phyloP scores from a whole-genome alignment of 2,113 vertebrate species.

The Sinocyclocheilus anshuiensis region DNA sequence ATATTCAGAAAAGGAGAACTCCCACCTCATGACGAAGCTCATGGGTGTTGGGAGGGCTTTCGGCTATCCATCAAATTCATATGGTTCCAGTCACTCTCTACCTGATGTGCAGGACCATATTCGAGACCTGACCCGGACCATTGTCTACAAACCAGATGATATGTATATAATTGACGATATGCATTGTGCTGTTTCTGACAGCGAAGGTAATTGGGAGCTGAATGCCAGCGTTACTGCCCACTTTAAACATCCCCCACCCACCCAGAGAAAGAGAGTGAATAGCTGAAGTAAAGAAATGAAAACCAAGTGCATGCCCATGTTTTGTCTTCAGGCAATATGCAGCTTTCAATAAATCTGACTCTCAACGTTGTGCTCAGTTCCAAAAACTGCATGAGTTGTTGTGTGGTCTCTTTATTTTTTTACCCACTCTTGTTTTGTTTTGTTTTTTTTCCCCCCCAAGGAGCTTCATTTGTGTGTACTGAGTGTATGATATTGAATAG shows the following conservation, averaged over 20 bases:
- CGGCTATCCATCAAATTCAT: slow-evolving; percentile 84
- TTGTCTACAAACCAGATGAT: slow-evolving; percentile 94
- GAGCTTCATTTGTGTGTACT: slow-evolving; percentile 59
- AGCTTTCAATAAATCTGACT: slow-evolving; percentile 72
- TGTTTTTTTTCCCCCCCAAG: slow-evolving; percentile 41
- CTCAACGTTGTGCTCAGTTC: slow-evolving; percentile 67
- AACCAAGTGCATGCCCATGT: slow-evolving; percentile 75
- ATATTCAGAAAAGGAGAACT: slow-evolving; percentile 92
- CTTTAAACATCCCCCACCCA: slow-evolving; percentile 80
- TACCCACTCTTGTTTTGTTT: slow-evolving; percentile 42
- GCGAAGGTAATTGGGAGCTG: slow-evolving; percentile 96
- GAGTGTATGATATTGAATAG: slow-evolving; percentile 43
- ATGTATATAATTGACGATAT: slow-evolving; percentile 96
- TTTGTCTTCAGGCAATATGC: slow-evolving; percentile 66
- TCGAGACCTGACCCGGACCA: slow-evolving; percentile 90
- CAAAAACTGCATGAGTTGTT: slow-evolving; percentile 55
- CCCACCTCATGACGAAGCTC: slow-evolving; percentile 82
- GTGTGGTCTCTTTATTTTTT: slow-evolving; percentile 63
- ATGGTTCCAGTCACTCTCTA: slow-evolving; percentile 98
- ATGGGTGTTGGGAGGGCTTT: slow-evolving; percentile 79
- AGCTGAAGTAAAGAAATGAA: slow-evolving; percentile 67
- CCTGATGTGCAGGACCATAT: slow-evolving; percentile 97
- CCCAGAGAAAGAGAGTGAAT: slow-evolving; percentile 72
- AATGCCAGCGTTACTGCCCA: slow-evolving; percentile 75
- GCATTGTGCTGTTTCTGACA: slow-evolving; percentile 99